Conservation (phyloP, 2,113 vertebrate genomes). For the Scortum barcoo region DNA sequence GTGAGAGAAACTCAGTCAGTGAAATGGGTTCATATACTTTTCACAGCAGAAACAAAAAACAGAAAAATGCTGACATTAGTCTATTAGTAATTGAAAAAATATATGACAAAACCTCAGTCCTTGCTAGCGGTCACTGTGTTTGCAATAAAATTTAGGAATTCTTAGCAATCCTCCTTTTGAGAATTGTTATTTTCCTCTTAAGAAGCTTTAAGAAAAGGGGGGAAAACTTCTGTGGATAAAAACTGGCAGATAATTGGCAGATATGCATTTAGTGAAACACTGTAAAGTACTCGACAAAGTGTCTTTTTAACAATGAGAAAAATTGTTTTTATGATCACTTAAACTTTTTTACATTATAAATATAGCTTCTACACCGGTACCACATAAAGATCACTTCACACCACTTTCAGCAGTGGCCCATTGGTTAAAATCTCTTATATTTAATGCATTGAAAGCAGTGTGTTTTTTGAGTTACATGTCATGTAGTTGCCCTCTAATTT, state of each 20-base stretch:
- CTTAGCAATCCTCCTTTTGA: not conserved
- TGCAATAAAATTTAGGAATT: not conserved
- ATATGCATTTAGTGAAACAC: not conserved
- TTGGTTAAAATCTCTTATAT: not conserved
- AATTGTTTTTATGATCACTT: not conserved
- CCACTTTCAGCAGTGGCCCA: not conserved
- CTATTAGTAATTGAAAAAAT: not conserved
- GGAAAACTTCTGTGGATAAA: too few relatives aligned
- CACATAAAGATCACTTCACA: not conserved
- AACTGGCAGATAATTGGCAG: too few relatives aligned
- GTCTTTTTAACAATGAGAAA: not conserved
- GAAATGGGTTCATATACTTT: not conserved
- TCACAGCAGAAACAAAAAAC: not conserved
- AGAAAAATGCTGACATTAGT: constrained; percentile 2
- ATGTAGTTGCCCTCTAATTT: not conserved
- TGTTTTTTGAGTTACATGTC: not conserved
- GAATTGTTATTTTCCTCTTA: not conserved
- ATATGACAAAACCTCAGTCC: not conserved
- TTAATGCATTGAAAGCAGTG: not conserved
- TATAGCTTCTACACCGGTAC: not conserved
- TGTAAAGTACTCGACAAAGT: not conserved
- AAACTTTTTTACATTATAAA: not conserved
- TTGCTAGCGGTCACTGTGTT: not conserved
- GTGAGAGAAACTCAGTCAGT: not conserved
- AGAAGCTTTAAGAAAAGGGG: too few relatives aligned